phyloP scores from a whole-genome alignment of 2,113 vertebrate genomes.

The Podiceps cristatus region DNA sequence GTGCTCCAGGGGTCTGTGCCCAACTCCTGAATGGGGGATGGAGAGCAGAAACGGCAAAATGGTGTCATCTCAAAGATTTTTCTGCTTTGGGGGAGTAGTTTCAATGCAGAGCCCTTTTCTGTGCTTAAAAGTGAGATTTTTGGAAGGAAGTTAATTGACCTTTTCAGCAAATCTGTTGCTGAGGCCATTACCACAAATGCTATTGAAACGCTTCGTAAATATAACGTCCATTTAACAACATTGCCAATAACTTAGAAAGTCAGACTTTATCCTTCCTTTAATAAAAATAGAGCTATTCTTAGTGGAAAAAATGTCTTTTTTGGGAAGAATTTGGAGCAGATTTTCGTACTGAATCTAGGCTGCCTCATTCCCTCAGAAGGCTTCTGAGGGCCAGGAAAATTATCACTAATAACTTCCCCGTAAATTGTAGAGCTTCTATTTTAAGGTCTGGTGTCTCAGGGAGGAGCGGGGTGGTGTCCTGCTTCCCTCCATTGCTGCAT shows the following conservation, averaged over 20 bases:
- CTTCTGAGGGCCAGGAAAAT: slow-evolving; percentile 60
- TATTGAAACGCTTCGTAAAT: slow-evolving; percentile 13
- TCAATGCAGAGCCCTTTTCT: neutral
- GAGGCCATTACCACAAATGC: slow-evolving; percentile 19
- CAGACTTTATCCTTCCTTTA: slow-evolving; percentile 4
- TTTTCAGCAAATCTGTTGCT: slow-evolving; percentile 31
- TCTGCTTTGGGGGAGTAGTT: neutral
- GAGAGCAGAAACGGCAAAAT: neutral
- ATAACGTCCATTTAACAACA: neutral
- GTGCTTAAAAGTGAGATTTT: neutral
- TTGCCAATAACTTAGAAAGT: slow-evolving; percentile 38
- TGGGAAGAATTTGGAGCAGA: slow-evolving; percentile 60
- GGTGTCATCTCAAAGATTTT: neutral
- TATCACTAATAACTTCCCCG: slow-evolving; percentile 61
- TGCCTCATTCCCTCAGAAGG: slow-evolving; percentile 52
- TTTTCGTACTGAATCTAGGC: slow-evolving; percentile 41
- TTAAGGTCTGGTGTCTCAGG: slow-evolving; percentile 52
- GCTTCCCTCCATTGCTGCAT: neutral
- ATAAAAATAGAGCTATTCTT: slow-evolving; percentile 24
- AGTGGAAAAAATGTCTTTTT: slow-evolving; percentile 14
- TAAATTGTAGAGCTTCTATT: slow-evolving; percentile 63
- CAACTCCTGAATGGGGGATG: neutral
- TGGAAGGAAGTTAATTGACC: slow-evolving; percentile 26
- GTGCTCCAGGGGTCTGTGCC: neutral
- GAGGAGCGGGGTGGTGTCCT: slow-evolving; percentile 29